Evolutionary conservation across 2,888 invertebrate genomes (phyloP), one percentile per base, ranked within the genome.

Genomic region (Lepas anatifera): DNA sequence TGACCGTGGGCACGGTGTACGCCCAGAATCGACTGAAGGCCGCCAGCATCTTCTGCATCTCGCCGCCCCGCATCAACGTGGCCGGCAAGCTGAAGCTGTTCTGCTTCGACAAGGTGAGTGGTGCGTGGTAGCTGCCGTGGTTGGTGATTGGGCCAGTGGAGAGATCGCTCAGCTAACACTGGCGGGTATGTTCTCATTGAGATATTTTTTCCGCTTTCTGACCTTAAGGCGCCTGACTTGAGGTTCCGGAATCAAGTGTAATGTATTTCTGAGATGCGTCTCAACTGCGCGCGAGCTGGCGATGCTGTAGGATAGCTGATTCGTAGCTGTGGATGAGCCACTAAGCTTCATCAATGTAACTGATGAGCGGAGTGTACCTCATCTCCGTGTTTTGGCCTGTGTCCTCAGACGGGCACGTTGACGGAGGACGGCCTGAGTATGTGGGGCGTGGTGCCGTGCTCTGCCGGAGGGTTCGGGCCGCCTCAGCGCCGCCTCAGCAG

Each of bases 351-450:
- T n/a, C n/a, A n/a, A n/a, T n/a, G n/a, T n/a, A n/a, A n/a, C n/a
- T n/a, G n/a, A n/a, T n/a, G n/a, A n/a, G n/a, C n/a, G n/a, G n/a
- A n/a, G n/a, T n/a, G n/a, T n/a, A n/a, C n/a, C n/a, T n/a, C n/a
- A n/a, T n/a, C n/a, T n/a, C n/a, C n/a, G n/a, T 41, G 41, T 13
- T 4, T 16, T 41, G 41, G 16, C 41, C 2, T 16, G 22, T 79
- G 92, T 11, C 50, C 2, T 27, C 29, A 58, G 90, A 97, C 97
- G 27, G 97, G 97, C 18, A 97, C 97, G 0, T 80, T 97, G 72
- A 97, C 97, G 0, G 96, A 97, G 80, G 97, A 97, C 78, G 96
- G 97, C 0, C 80, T 97, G 37, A 95, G 96, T 81, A 88, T 97
- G 87, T 90, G 92, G 87, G 95, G 95, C 52, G 89, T 94, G 6